These are phyloP conservation scores for Mystacides longicornis DNA, from an alignment of 2,888 invertebrate species.

Conservation along the genomic window DNA sequence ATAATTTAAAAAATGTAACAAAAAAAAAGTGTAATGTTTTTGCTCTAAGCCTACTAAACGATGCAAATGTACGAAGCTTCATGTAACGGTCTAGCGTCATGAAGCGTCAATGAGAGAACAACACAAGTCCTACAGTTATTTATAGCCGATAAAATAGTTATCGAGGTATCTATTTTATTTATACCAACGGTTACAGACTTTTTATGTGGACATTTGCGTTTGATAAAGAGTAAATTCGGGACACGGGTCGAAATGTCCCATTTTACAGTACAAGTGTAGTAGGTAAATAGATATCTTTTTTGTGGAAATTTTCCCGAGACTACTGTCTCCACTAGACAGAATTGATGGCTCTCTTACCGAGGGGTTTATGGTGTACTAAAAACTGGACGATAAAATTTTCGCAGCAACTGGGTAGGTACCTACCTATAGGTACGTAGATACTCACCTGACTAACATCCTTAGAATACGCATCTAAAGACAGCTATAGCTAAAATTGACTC, in stretches of 20 bases:
- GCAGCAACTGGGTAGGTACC: not conserved
- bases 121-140: conserved; percentile 3
- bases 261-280: not conserved
- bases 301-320: not conserved
- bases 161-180: conserved; percentile 1
- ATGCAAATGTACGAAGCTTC: no score
- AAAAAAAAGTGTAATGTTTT: no score
- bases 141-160: not conserved
- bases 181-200: conserved; percentile 4
- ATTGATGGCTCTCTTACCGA: conserved; percentile 19
- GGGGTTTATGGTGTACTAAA: conserved; percentile 23
- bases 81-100: not conserved
- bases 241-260: not conserved
- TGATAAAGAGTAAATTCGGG: conserved; percentile 8
- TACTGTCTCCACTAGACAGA: not conserved
- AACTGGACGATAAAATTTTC: conserved; percentile 23
- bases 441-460: no score
- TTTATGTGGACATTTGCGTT: conserved; percentile 12
- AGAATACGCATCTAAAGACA: no score
- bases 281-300: not conserved
- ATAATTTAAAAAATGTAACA: no score
- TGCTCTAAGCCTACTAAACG: no score
- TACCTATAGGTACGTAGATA: no score
- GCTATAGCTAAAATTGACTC: no score
- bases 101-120: not conserved